Evolutionary conservation across 2,113 vertebrate species (phyloP), one percentile per base, ranked within the genome.

Genomic region (Xiphias gladius): DNA sequence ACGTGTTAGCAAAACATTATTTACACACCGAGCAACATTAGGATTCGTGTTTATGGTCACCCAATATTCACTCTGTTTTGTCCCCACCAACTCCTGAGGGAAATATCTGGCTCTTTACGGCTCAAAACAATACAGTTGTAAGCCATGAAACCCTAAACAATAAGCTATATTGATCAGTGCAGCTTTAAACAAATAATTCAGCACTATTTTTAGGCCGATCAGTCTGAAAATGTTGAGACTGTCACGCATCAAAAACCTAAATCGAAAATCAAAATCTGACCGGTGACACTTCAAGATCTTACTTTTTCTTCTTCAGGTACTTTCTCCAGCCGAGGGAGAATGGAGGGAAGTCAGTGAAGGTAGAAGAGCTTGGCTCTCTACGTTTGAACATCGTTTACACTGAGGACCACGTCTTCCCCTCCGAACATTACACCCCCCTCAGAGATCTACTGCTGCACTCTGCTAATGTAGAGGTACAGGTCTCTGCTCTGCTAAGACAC

Each of bases 351-450:
- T 96, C 95, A 3, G 86, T 97, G 86, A 99, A 99, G 92, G 97
- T 97, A 0, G 98, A 97, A 26, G 98, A 99, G 71, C 95, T 99
- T 0, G 98, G 98, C 75, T 99, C 98, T 17, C 94, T 99, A 84
- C 94, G 98, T 85, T 88, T 99, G 81, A 99, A 99, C 73, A 97
- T 99, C 43, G 96, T 99, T 92, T 99, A 99, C 95, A 99, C 98
- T 0, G 98, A 99, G 84, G 98, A 99, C 91, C 98, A 99, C 8
- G 98, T 99, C 82, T 99, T 99, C 92, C 95, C 97, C 57, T 97
- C 98, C 0, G 96, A 98, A 67, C 96, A 96, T 92, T 99, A 99
- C 91, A 96, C 95, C 35, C 95, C 97, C 0, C 97, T 99, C 84
- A 93, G 97, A 89, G 97, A 98, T 7, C 95, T 99, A 74, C 94